Percentiles rank a stretch among this genome's conserved stretches.
These are phyloP conservation scores for Brachypodius melanocephalos DNA, from an alignment of 2,113 vertebrate species.

Conservation along the genomic window DNA sequence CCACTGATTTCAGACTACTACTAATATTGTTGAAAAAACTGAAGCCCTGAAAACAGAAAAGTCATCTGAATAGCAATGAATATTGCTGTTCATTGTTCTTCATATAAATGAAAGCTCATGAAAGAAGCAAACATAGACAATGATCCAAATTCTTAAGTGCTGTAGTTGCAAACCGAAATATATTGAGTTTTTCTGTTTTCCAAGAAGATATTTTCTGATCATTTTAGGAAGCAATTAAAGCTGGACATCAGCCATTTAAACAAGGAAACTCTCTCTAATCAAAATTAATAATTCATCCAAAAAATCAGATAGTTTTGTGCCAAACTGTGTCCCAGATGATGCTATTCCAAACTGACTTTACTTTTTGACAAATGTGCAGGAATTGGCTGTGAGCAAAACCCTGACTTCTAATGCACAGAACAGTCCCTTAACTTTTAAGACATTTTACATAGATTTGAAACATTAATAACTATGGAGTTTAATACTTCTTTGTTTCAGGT, in stretches of 20 bases:
- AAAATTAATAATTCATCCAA: slow-evolving; percentile 12
- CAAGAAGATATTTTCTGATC: not conserved
- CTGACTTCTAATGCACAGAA: not conserved
- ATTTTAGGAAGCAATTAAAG: not conserved
- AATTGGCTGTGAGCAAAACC: not conserved
- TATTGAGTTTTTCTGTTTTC: not conserved
- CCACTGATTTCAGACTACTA: not conserved
- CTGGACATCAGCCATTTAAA: not conserved
- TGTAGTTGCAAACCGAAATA: not conserved
- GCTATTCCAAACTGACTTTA: not conserved
- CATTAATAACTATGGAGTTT: not conserved
- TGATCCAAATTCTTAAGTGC: not conserved
- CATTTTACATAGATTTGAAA: not conserved
- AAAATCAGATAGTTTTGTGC: slow-evolving; percentile 13
- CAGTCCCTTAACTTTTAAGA: not conserved
- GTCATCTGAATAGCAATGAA: not conserved
- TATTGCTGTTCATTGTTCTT: not conserved
- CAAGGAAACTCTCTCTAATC: not conserved
- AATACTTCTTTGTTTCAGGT: not conserved
- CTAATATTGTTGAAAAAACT: not conserved
- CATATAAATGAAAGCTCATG: not conserved
- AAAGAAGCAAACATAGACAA: not conserved
- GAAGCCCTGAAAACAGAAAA: not conserved
- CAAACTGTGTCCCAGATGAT: not conserved
- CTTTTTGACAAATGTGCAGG: not conserved